These are phyloP conservation scores for Megalops cyprinoides DNA, from an alignment of 2,797 vertebrate species.

Conservation along the genomic window DNA sequence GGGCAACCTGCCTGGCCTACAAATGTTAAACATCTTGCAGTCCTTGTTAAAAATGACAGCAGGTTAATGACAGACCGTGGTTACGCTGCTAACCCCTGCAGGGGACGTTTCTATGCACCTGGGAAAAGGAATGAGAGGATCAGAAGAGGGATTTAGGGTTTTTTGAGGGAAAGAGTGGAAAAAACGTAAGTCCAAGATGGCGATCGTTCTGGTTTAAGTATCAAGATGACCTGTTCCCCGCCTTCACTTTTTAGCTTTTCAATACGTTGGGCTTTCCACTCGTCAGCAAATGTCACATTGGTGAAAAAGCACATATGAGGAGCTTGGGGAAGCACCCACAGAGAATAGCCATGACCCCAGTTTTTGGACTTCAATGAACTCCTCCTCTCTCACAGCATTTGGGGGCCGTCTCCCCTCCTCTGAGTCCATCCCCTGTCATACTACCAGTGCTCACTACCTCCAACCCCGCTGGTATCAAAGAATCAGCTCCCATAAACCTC, in stretches of 20 bases:
- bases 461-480: not conserved
- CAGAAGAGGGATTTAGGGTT: not conserved
- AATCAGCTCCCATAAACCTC: constrained; percentile 1
- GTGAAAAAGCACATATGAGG: not conserved
- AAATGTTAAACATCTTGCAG: not conserved
- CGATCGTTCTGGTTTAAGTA: not conserved
- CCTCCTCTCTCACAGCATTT: not conserved
- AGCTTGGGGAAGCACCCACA: not conserved
- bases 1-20: not conserved
- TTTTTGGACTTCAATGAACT: not conserved
- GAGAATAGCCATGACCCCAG: not conserved
- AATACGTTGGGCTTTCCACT: not conserved
- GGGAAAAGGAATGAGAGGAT: not conserved
- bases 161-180: not conserved
- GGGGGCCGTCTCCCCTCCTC: not conserved
- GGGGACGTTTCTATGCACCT: not conserved
- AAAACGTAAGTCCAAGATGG: not conserved
- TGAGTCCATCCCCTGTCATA: not conserved
- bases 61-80: not conserved
- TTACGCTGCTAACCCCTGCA: not conserved
- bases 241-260: not conserved
- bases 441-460: not conserved
- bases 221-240: not conserved
- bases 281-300: not conserved
- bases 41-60: not conserved